These are phyloP conservation scores for Notolepis coatsorum DNA, from an alignment of 2,797 vertebrate species.

Conservation along the genomic window DNA sequence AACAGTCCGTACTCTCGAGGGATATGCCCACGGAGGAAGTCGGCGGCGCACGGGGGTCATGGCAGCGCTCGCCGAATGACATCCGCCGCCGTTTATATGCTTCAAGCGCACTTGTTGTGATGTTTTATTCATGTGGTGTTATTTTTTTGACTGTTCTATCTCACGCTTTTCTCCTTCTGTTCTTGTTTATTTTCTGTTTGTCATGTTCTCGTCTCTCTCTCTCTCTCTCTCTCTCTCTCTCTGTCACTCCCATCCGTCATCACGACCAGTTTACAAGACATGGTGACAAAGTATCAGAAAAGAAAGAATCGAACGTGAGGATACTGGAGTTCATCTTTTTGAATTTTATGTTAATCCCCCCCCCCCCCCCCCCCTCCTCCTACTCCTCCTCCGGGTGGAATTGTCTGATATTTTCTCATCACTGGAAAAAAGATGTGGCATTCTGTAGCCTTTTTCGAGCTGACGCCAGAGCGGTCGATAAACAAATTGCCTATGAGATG, in stretches of 20 bases:
- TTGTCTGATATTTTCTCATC: conserved; percentile 14
- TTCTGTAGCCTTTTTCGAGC: conserved; percentile 50
- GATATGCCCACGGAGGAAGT: neutral
- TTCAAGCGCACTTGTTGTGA: conserved; percentile 29
- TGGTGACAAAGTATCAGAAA: conserved; percentile 99
- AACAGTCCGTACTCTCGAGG: conserved; percentile 5
- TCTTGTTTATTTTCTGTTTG: conserved; percentile 17
- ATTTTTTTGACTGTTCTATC: conserved; percentile 32
- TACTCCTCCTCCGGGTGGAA: no score
- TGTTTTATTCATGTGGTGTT: conserved; percentile 19
- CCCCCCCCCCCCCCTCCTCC: no score
- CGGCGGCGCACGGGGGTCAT: conserved; percentile 8
- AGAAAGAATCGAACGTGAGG: conserved; percentile 96
- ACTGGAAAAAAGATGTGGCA: conserved; percentile 73
- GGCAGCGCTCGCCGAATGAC: neutral
- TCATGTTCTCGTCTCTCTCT: conserved; percentile 13
- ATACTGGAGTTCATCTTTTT: conserved; percentile 47
- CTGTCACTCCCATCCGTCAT: conserved; percentile 43
- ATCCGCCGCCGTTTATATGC: neutral
- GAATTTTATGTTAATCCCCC: conserved; percentile 26
- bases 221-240: conserved; percentile 18
- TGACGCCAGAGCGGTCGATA: conserved; percentile 4
- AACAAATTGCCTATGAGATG: neutral
- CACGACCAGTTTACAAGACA: conserved; percentile 94
- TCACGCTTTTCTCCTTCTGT: conserved; percentile 51